Conservation (phyloP, 2,797 vertebrate species). For the Hipposideros larvatus region DNA sequence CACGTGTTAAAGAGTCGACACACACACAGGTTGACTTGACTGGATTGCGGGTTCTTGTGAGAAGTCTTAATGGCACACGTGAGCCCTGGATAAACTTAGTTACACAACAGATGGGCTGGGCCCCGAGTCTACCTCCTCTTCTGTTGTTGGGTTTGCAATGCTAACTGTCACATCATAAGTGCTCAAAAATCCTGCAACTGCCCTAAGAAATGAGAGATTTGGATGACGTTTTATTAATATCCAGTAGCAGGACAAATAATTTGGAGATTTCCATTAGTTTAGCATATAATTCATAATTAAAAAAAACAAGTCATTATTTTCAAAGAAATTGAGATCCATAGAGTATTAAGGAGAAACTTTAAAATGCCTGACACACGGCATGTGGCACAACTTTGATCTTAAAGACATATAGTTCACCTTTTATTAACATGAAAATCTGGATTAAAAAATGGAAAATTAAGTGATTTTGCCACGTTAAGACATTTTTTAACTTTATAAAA, state of each 20-base stretch:
- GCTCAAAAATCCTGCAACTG: neutral
- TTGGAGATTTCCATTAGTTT: neutral
- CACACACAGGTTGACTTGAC: neutral
- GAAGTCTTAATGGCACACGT: accelerated
- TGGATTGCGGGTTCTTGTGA: neutral
- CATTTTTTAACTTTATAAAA: neutral
- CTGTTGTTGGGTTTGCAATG: neutral
- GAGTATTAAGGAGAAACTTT: neutral
- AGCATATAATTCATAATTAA: neutral
- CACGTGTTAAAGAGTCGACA: neutral
- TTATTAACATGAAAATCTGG: neutral
- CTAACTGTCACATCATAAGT: neutral
- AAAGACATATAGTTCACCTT: neutral
- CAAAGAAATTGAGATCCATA: neutral
- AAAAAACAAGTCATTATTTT: neutral
- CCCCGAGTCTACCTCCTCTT: neutral
- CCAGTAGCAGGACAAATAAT: neutral
- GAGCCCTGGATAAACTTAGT: neutral
- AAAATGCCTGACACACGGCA: neutral
- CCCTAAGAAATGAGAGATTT: neutral
- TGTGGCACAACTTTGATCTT: neutral
- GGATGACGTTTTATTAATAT: neutral
- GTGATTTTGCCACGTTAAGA: neutral
- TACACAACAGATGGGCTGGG: neutral
- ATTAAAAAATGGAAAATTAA: neutral